phyloP scores from a whole-genome alignment of 2,888 invertebrate genomes.

The Lysandra bellargus region DNA sequence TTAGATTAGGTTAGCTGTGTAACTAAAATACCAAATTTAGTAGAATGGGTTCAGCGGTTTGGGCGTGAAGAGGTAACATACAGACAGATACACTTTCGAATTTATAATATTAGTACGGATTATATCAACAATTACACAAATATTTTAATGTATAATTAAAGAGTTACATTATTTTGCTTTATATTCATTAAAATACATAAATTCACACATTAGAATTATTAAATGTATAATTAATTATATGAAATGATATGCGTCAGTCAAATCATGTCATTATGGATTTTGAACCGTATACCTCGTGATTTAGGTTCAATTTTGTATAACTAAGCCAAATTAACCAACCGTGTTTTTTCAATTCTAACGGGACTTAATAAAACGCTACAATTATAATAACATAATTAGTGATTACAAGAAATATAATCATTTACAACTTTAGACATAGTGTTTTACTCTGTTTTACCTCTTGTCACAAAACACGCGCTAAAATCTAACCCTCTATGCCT shows the following conservation, averaged over 20 bases:
- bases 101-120: neutral
- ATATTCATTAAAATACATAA: neutral
- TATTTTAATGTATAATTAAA: constrained; percentile 1
- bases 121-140: neutral
- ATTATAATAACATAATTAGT: neutral
- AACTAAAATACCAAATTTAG: neutral
- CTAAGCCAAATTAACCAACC: neutral
- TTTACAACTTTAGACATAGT: neutral
- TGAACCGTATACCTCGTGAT: neutral
- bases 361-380: neutral
- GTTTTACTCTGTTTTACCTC: neutral
- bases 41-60: too few relatives aligned
- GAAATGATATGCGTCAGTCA: neutral
- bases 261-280: neutral
- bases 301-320: neutral
- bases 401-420: neutral
- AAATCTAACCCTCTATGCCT: too few relatives aligned
- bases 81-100: too few relatives aligned
- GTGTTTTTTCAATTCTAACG: neutral
- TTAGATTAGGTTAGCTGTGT: neutral
- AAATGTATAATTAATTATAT: neutral
- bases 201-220: constrained; percentile 2
- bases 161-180: neutral
- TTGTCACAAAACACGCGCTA: too few relatives aligned
- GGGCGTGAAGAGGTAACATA: too few relatives aligned